Evolutionary conservation across 2,888 invertebrate species (phyloP).

Genomic region (Cheilosia pagana): DNA sequence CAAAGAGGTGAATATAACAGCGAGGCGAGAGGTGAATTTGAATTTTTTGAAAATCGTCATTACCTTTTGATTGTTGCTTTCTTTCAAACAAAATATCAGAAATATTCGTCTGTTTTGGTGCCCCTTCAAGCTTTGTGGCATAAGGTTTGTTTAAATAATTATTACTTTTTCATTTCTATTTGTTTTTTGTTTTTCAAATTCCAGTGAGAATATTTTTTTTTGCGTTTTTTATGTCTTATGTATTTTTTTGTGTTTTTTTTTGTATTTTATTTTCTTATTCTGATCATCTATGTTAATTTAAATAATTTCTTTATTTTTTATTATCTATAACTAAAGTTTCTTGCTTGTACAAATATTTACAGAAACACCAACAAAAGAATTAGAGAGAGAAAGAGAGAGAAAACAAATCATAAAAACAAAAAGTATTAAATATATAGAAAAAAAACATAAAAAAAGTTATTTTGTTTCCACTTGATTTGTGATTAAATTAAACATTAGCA

Average conservation of each 20-base stretch:
- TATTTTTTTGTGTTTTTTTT: slow-evolving; percentile 34
- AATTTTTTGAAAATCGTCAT: neutral
- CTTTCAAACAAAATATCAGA: too few relatives aligned
- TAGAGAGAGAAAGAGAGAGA: slow-evolving; percentile 19
- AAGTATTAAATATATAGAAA: slow-evolving; percentile 14
- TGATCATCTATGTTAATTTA: slow-evolving; percentile 56
- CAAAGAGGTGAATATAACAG: slow-evolving; percentile 18
- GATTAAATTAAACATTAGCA: slow-evolving; percentile 53
- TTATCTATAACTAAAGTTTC: slow-evolving; percentile 66
- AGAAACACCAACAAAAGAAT: slow-evolving; percentile 78
- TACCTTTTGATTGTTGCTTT: neutral
- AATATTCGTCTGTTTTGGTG: slow-evolving; percentile 1
- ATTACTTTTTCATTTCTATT: slow-evolving; percentile 34
- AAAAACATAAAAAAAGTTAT: slow-evolving; percentile 21
- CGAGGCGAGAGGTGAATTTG: neutral
- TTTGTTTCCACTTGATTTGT: slow-evolving; percentile 43
- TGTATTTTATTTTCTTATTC: slow-evolving; percentile 18
- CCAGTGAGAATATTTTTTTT: slow-evolving; percentile 31
- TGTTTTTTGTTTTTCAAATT: slow-evolving; percentile 56
- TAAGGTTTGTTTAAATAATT: slow-evolving; percentile 6
- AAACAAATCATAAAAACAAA: slow-evolving; percentile 34
- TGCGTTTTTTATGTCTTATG: slow-evolving; percentile 7
- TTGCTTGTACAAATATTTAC: slow-evolving; percentile 81
- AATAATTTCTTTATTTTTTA: slow-evolving; percentile 34
- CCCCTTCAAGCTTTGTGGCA: slow-evolving; percentile 26